Evolutionary conservation across 1,140 invertebrate species (phyloP).

Genomic region (Penaeus japonicus): DNA sequence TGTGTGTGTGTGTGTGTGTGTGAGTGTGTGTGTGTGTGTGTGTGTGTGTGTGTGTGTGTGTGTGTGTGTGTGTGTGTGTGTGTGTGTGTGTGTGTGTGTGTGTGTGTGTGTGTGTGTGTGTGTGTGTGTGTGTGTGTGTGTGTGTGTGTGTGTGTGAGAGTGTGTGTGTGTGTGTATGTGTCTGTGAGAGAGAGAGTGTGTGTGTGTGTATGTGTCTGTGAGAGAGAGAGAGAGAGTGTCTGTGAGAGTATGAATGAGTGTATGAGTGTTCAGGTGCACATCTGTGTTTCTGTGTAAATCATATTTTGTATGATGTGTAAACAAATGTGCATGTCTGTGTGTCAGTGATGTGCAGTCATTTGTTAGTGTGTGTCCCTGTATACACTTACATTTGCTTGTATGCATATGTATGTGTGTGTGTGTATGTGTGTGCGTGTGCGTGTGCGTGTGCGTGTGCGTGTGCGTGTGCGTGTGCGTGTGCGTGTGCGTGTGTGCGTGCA

Average conservation of each 20-base stretch:
- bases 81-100: background rate
- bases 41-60: background rate
- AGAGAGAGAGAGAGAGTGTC: constrained; percentile 8
- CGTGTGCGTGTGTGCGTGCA: background rate
- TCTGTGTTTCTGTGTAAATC: too few species aligned
- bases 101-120: background rate
- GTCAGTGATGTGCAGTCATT: too few species aligned
- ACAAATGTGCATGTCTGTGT: too few species aligned
- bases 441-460: background rate
- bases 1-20: background rate
- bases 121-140: background rate
- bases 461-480: constrained; percentile 3
- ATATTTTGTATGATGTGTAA: too few species aligned
- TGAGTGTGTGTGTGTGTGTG: background rate
- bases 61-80: background rate
- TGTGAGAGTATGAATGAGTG: background rate
- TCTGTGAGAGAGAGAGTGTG: background rate
- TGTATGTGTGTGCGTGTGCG: background rate
- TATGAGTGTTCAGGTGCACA: background rate
- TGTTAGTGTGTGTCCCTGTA: too few species aligned
- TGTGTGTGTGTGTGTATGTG: background rate
- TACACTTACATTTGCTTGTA: background rate
- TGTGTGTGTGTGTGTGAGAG: background rate
- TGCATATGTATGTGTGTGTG: background rate
- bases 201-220: background rate